Base-by-base conservation (phyloP, 2,113 vertebrate species). In the Okapia johnstoni region DNA sequence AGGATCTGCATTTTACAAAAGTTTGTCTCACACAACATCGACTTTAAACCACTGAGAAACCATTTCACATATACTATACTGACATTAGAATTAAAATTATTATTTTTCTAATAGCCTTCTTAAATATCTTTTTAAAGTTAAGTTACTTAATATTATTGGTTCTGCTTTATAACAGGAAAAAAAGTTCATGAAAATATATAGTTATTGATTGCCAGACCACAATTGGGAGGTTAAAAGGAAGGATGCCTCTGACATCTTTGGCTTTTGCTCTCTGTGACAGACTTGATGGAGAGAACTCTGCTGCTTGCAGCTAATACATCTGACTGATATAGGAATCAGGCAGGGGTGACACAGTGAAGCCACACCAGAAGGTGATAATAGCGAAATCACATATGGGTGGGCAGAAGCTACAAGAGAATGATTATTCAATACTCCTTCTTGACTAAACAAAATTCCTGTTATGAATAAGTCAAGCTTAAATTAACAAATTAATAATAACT, bases 11-110 rank as follows among this genome's bases (percentile, higher is more conserved):
- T 87, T 90, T 66, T 12, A 79, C 2, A 90, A 88, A 97, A 89
- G 73, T 80, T 94, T 89, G 94, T 96, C 9, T 76, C n/a, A 60
- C 36, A 85, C 1, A 89, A 48, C 43, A 30, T 86, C 17, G 61
- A 7, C 43, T 96, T 89, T 10, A 66, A 96, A 70, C 5, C 17
- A 73, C 61, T 89, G 16, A 92, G 89, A 94, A 93, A 25, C n/a
- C 9, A 79, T 87, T 88, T 93, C 50, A 86, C 48, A n/a, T 70
- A 28, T 43, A 92, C n/a, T 61, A 70, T 1, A 73, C 3, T 54
- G 76, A 54, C 30, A 57, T 83, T 66, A 80, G n/a, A 95, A 87
- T 89, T 85, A 85, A 95, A 97, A 76, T 79, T 84, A 50, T 43
- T 63, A 61, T 40, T 73, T 92, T 86, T 43, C 7, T 55, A 85